Conservation (phyloP, 2,888 invertebrate genomes). For the Phortica magna region DNA sequence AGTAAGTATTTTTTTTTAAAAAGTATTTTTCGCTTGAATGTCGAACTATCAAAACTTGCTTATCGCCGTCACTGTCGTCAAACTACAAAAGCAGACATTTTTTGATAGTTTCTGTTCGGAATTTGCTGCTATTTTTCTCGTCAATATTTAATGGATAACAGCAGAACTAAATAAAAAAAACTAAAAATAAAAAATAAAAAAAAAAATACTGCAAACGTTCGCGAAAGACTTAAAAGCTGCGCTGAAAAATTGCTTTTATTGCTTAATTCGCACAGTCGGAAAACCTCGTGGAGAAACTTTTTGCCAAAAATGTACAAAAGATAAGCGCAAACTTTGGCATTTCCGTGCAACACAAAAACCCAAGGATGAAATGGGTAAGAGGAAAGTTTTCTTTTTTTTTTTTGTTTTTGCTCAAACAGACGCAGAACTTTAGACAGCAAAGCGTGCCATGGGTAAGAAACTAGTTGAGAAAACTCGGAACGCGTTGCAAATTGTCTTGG, state of each 20-base stretch:
- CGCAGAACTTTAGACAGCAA: constrained; percentile 11
- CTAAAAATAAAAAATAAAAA: neutral
- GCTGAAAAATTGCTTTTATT: constrained; percentile 53
- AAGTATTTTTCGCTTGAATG: constrained; percentile 3
- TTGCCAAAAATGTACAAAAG: constrained; percentile 23
- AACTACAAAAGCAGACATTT: constrained; percentile 4
- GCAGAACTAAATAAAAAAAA: neutral
- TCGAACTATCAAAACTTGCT: constrained; percentile 26
- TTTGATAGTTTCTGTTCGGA: neutral
- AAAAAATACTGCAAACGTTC: neutral
- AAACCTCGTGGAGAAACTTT: constrained; percentile 18
- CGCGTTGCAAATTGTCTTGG: constrained; percentile 22
- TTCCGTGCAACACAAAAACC: constrained; percentile 37
- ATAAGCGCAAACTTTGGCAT: constrained; percentile 53
- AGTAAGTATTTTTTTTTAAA: neutral
- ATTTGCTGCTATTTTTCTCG: neutral
- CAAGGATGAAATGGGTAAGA: neutral
- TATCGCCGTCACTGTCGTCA: constrained; percentile 6
- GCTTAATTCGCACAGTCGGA: constrained; percentile 50
- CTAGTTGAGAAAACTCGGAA: neutral
- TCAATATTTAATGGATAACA: neutral
- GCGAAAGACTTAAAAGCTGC: constrained; percentile 50
- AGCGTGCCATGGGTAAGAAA: neutral
- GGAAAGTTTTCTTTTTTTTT: too few relatives aligned
- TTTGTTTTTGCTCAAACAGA: neutral